Evolutionary conservation across 2,113 vertebrate genomes (phyloP).

Genomic region (Trogon surrucura): DNA sequence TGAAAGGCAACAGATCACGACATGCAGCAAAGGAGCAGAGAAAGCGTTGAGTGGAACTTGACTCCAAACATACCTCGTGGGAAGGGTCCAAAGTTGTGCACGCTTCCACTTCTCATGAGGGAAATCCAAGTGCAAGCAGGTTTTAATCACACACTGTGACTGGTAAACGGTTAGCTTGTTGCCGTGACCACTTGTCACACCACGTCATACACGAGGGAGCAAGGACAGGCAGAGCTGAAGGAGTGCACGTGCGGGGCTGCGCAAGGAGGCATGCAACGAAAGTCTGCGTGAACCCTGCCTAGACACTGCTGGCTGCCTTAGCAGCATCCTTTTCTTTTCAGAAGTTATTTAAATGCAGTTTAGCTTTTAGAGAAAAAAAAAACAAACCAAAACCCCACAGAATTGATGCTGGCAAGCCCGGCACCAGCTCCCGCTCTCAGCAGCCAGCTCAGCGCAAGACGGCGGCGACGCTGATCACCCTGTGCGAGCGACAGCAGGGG

Average conservation of each 20-base stretch:
- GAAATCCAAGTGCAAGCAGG: slow-evolving; percentile 24
- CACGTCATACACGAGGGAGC: background rate
- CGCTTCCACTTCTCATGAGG: background rate
- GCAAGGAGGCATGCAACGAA: background rate
- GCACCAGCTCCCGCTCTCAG: slow-evolving; percentile 21
- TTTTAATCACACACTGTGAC: background rate
- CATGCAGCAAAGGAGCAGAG: background rate
- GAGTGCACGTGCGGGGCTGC: slow-evolving; percentile 12
- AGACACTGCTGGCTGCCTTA: background rate
- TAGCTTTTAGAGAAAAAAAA: background rate
- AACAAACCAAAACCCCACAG: background rate
- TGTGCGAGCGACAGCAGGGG: background rate
- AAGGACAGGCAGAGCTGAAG: background rate
- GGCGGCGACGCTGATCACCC: background rate
- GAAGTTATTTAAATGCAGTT: background rate
- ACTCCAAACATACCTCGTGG: slow-evolving; percentile 39
- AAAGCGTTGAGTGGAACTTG: background rate
- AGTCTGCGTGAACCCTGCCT: background rate
- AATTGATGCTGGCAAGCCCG: background rate
- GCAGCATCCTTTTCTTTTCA: background rate
- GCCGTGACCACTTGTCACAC: background rate
- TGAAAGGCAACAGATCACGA: background rate
- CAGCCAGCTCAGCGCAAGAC: background rate
- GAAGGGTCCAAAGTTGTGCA: slow-evolving; percentile 3
- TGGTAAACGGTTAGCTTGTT: slow-evolving; percentile 28